These are phyloP conservation scores for Tipula confusa DNA, from an alignment of 2,888 invertebrate species.

Conservation along the genomic window DNA sequence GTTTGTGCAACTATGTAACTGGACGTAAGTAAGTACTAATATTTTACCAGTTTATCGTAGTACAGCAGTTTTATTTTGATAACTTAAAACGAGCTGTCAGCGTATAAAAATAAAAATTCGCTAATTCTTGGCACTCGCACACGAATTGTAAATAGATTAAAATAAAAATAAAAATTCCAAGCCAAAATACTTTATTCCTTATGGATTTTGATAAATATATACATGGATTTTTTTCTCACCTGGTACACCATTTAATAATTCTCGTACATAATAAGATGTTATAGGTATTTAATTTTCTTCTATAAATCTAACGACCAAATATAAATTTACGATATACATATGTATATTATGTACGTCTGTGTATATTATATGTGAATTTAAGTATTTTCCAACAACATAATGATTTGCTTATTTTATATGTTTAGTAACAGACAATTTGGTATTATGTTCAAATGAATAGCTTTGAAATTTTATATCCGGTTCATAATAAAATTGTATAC, in stretches of 20 bases:
- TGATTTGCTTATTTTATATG: background rate
- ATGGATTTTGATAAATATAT: background rate
- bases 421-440: background rate
- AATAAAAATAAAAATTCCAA: background rate
- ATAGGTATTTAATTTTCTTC: background rate
- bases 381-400: background rate
- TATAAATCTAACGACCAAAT: background rate
- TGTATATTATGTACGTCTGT: background rate
- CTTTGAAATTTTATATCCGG: background rate
- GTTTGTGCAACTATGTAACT: too few relatives aligned
- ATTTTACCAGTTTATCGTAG: too few relatives aligned
- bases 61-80: too few relatives aligned
- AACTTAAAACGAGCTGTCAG: background rate
- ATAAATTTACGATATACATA: too few relatives aligned
- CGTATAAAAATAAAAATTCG: background rate
- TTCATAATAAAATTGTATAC: background rate
- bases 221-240: background rate
- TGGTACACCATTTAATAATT: background rate
- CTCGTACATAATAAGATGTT: background rate
- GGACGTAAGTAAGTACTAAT: too few relatives aligned
- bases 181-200: background rate
- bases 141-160: background rate
- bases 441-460: background rate
- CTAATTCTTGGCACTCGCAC: background rate
- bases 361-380: background rate